A percentile compares a stretch with the other conserved stretches of the same genome.
These are phyloP conservation scores for Megaceryle torquata DNA, from an alignment of 2,113 vertebrate genomes.

Conservation along the genomic window DNA sequence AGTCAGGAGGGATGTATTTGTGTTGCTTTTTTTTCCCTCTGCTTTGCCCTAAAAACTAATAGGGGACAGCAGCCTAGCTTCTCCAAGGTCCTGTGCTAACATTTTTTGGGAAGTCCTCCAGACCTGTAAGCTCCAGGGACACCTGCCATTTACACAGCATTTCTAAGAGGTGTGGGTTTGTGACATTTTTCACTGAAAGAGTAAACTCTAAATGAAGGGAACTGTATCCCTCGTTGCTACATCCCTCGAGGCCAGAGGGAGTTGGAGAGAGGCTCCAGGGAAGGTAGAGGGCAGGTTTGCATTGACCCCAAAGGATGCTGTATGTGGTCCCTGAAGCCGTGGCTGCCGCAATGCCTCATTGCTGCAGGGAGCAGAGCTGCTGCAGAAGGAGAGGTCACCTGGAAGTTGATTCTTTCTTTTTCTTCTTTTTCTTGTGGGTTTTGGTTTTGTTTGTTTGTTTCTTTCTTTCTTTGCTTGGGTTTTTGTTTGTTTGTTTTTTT, in stretches of 20 bases:
- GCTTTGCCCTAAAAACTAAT: not conserved
- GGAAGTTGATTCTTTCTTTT: conserved; percentile 26
- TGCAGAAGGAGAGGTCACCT: conserved; percentile 46
- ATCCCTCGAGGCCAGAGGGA: not conserved
- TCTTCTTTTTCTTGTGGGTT: too few species aligned
- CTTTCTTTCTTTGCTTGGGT: not conserved
- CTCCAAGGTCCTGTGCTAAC: not conserved
- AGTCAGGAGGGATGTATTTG: not conserved
- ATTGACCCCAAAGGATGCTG: not conserved
- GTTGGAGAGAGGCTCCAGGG: not conserved
- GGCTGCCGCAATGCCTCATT: fast-evolving
- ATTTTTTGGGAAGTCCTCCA: not conserved
- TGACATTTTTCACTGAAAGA: not conserved
- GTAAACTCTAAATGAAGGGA: not conserved
- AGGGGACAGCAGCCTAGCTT: not conserved
- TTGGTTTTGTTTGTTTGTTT: not conserved
- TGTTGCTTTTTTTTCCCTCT: not conserved
- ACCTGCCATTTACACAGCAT: fast-evolving
- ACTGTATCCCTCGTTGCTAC: not conserved
- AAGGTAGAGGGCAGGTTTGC: conserved; percentile 4
- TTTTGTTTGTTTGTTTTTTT: conserved; percentile 5
- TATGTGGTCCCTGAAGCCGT: not conserved
- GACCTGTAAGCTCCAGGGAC: not conserved
- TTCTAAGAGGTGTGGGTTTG: not conserved
- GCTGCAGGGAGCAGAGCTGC: not conserved